Evolutionary conservation across 1,140 invertebrate genomes (phyloP).

Genomic region (Atta texana): DNA sequence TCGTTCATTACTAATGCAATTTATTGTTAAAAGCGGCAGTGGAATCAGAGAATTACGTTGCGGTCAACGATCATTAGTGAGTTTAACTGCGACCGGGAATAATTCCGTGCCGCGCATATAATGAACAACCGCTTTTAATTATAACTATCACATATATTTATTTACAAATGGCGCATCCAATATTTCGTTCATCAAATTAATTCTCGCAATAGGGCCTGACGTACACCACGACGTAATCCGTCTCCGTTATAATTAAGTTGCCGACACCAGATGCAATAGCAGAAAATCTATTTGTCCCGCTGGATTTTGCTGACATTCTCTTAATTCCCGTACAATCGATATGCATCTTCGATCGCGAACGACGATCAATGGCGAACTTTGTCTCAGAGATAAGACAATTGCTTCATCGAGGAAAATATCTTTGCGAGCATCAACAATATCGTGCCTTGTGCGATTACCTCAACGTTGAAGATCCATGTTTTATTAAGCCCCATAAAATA

Average conservation of each 20-base stretch:
- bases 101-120: slow-evolving; percentile 40
- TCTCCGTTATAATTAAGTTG: slow-evolving; percentile 8
- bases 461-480: background rate
- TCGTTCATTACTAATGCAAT: slow-evolving; percentile 5
- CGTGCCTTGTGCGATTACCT: background rate
- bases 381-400: background rate
- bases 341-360: background rate
- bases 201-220: slow-evolving; percentile 1
- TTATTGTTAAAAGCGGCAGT: slow-evolving; percentile 5
- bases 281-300: background rate
- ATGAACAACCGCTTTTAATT: slow-evolving; percentile 50
- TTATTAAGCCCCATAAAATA: slow-evolving; percentile 21
- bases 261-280: too few species aligned
- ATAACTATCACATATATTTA: slow-evolving; percentile 55
- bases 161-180: slow-evolving; percentile 34
- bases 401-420: background rate
- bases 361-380: too few species aligned
- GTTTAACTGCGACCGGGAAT: slow-evolving; percentile 38
- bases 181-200: slow-evolving; percentile 41
- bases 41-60: slow-evolving; percentile 39
- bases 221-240: background rate
- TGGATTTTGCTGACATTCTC: background rate
- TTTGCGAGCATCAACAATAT: background rate
- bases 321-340: slow-evolving; percentile 9
- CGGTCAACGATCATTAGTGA: slow-evolving; percentile 54